These are phyloP conservation scores for Drosophila erecta DNA, from an alignment of 1,140 invertebrate species.

Conservation along the genomic window DNA sequence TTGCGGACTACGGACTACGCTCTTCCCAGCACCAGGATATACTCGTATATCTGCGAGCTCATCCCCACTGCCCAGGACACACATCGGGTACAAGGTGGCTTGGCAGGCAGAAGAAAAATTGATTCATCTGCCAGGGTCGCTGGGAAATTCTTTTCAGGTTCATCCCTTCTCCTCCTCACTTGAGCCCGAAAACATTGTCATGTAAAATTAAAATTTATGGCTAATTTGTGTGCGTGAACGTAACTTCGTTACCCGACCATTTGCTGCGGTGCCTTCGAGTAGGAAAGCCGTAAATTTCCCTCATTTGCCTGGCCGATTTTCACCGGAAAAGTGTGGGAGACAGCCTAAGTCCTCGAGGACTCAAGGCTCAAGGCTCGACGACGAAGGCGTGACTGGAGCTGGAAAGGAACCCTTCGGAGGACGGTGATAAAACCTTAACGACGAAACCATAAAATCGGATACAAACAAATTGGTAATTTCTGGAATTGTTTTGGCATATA, in stretches of 20 bases:
- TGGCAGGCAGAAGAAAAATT: conserved; percentile 37
- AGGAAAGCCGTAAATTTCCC: conserved; percentile 56
- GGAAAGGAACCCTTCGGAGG: conserved; percentile 28
- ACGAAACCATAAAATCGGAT: conserved; percentile 37
- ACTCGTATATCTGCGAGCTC: conserved; percentile 35
- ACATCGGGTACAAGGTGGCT: not conserved
- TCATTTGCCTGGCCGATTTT: conserved; percentile 48
- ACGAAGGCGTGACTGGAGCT: conserved; percentile 30
- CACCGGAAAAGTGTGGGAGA: conserved; percentile 41
- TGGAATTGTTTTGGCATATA: conserved; percentile 56
- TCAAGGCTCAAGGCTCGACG: not conserved
- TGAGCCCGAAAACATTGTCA: conserved; percentile 65
- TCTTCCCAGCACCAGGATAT: conserved; percentile 43
- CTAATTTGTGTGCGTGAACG: conserved; percentile 74
- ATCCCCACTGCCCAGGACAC: conserved; percentile 63
- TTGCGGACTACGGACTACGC: conserved; percentile 59
- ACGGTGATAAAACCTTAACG: conserved; percentile 43
- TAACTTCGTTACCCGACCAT: conserved; percentile 26
- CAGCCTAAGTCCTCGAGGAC: not conserved
- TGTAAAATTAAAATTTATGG: conserved; percentile 83
- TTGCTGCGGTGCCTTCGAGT: conserved; percentile 32
- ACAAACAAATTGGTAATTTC: conserved; percentile 47
- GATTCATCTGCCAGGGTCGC: conserved; percentile 40
- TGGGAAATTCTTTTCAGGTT: conserved; percentile 28
- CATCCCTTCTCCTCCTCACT: conserved; percentile 10